Evolutionary conservation across 2,888 invertebrate species (phyloP), one percentile per base, ranked within the genome.

Genomic region (Steinernema carpocapsae): DNA sequence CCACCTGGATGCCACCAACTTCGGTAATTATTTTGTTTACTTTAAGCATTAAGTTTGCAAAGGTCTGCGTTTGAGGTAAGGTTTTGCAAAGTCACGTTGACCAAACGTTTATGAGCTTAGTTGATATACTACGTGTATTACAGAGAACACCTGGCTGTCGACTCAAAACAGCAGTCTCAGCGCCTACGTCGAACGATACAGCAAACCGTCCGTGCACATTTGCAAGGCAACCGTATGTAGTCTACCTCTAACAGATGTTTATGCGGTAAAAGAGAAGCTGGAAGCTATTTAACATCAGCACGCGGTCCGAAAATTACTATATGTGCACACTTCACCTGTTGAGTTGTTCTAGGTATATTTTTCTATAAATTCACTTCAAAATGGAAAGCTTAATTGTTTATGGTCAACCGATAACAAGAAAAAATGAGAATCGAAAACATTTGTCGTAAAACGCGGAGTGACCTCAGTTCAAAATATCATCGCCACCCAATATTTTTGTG

Each of bases 1-100:
- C 24, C 76, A 72, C 64, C 26, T 79, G 19, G 76, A 74, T 45
- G 32, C 64, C 7, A 10, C 64, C 19, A 32, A 32, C 29, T 64
- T 64, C 14, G 64, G 64, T 64, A 64, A 29, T 26, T 32, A 4
- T 17, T 17, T 14, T 37, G 37, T 10, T 37, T 37, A 37, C 37
- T 3, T 37, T 37, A 37, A 37, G 37, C 37, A 6, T 37, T 37
- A 3, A 37, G 37, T 37, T 10, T 37, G 37, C 37, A 37, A 37
- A 37, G 3, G 4, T 10, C 4, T 10, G 10, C 37, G 37, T 37
- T 10, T 10, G 10, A 3, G 10, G 10, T n/a, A n/a, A n/a, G n/a
- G n/a, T n/a, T n/a, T n/a, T n/a, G n/a, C n/a, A n/a, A n/a, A n/a
- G n/a, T n/a, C n/a, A n/a, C n/a, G n/a, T n/a, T n/a, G n/a, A n/a